These are phyloP conservation scores for Antheraea pernyi DNA, from an alignment of 1,140 invertebrate species.

Conservation along the genomic window DNA sequence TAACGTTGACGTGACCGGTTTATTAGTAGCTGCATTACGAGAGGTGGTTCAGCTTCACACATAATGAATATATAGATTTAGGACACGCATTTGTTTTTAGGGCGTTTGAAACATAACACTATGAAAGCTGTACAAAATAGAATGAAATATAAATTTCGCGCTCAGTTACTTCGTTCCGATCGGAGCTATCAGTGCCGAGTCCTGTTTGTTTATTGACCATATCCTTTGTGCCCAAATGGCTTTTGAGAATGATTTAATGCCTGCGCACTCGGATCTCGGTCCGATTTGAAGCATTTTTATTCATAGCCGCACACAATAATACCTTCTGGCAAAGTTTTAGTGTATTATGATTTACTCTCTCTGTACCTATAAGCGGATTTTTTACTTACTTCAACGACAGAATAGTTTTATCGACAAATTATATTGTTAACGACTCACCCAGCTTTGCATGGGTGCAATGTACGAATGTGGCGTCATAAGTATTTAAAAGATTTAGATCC, in stretches of 20 bases:
- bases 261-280: constrained; percentile 33
- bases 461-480: no score
- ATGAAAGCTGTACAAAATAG: constrained; percentile 40
- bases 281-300: constrained; percentile 41
- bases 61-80: constrained; percentile 49
- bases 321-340: constrained; percentile 24
- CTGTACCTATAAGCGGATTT: no score
- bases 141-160: constrained; percentile 48
- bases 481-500: no score
- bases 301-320: constrained; percentile 29
- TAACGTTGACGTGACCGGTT: constrained; percentile 71
- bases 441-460: no score
- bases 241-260: constrained; percentile 59
- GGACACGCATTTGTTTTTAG: constrained; percentile 18
- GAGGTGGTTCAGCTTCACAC: constrained; percentile 39
- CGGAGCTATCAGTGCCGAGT: constrained; percentile 45
- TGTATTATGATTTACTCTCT: background rate
- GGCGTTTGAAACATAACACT: constrained; percentile 4
- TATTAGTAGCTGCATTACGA: constrained; percentile 67
- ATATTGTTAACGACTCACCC: no score
- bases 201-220: constrained; percentile 66
- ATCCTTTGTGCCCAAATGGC: constrained; percentile 60
- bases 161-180: constrained; percentile 44
- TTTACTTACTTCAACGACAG: no score
- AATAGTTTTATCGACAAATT: no score